phyloP scores from a whole-genome alignment of 1,140 invertebrate species.

The Ceratitis capitata region DNA sequence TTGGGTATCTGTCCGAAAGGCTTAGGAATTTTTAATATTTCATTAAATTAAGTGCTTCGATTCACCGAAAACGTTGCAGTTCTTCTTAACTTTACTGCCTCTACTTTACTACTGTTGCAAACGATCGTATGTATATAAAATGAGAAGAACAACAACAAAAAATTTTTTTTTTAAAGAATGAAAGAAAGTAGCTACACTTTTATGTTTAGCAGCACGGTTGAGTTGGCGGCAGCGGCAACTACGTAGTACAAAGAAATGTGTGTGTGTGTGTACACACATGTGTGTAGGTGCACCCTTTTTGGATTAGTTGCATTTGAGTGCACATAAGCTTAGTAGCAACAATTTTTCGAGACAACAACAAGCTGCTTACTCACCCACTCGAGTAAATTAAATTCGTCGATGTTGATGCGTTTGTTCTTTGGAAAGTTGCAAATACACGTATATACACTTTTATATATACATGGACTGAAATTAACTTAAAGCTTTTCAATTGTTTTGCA shows the following conservation, averaged over 20 bases:
- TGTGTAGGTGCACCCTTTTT: neutral
- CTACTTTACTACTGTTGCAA: neutral
- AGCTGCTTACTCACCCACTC: neutral
- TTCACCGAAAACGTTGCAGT: neutral
- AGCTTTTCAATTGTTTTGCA: neutral
- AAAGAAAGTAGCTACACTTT: neutral
- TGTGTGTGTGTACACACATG: neutral
- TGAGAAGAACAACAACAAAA: neutral
- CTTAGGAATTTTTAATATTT: conserved; percentile 63
- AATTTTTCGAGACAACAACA: neutral
- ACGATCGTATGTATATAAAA: too few species aligned
- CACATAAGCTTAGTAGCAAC: neutral
- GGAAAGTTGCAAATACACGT: neutral
- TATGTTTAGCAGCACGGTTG: neutral
- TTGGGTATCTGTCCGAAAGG: neutral
- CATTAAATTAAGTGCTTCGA: conserved; percentile 62
- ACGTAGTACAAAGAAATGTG: neutral
- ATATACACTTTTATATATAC: neutral
- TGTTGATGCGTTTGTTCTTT: neutral
- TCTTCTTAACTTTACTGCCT: neutral
- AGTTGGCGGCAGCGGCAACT: neutral
- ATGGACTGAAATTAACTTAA: neutral
- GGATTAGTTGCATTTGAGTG: neutral
- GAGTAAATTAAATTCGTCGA: conserved; percentile 7
- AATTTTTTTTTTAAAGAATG: neutral